phyloP scores from a whole-genome alignment of 2,888 invertebrate genomes.

The Anarsia innoxiella region DNA sequence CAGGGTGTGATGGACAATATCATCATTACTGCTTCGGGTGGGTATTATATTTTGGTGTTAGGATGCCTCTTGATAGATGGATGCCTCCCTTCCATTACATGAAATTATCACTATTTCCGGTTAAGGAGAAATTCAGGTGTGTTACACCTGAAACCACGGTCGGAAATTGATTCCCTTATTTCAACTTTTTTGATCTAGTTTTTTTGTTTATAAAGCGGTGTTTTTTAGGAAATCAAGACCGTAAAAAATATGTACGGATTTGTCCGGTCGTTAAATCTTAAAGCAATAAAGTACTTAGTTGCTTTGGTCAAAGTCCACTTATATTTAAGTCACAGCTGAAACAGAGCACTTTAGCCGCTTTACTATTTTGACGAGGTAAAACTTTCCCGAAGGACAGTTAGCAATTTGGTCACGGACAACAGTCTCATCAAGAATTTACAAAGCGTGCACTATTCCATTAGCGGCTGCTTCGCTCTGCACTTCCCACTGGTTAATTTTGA shows the following conservation, averaged over 20 bases:
- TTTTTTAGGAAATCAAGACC: neutral
- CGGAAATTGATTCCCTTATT: no score
- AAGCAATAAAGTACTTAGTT: neutral
- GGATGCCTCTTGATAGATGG: no score
- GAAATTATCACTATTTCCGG: neutral
- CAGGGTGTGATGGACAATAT: conserved; percentile 35
- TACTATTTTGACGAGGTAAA: neutral
- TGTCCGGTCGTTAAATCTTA: neutral
- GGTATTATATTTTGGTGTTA: no score
- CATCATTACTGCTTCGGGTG: no score
- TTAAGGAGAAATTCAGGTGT: neutral
- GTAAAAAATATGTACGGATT: neutral
- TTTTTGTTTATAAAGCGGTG: no score
- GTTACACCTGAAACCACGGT: neutral
- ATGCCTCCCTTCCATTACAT: neutral
- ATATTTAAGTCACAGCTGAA: no score
- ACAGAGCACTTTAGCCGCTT: no score
- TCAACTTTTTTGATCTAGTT: no score
- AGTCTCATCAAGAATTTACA: conserved; percentile 4
- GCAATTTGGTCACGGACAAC: conserved; percentile 4
- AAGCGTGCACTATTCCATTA: conserved; percentile 8
- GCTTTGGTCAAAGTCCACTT: neutral
- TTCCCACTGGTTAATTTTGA: conserved; percentile 3
- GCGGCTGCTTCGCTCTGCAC: conserved; percentile 1
- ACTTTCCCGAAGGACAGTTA: neutral